Conservation (phyloP, 2,888 invertebrate species). For the Trichopoda pennipes region DNA sequence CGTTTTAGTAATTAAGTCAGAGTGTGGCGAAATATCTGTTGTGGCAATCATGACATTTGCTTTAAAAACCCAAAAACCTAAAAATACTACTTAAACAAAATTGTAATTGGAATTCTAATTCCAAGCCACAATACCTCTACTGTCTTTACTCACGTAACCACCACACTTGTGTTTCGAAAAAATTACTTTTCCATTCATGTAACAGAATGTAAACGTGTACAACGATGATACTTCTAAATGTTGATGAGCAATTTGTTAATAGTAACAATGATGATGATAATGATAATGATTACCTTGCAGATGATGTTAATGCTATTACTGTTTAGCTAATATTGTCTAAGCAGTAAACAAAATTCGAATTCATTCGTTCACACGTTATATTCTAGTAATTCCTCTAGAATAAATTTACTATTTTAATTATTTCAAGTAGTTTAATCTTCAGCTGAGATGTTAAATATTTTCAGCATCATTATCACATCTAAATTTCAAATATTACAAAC, state of each 20-base stretch:
- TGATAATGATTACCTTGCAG: not conserved
- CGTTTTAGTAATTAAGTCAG: no score
- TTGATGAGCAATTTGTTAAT: not conserved
- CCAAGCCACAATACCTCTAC: not conserved
- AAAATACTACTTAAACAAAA: not conserved
- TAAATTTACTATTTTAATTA: conserved; percentile 61
- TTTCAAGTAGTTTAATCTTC: conserved; percentile 54
- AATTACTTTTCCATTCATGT: not conserved
- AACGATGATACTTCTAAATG: not conserved
- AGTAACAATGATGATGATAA: not conserved
- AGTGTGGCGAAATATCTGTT: not conserved
- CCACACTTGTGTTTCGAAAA: not conserved
- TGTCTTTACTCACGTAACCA: not conserved
- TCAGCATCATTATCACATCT: conserved; percentile 16
- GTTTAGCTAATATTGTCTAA: conserved; percentile 21
- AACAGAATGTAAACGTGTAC: not conserved
- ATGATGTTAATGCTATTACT: conserved; percentile 9
- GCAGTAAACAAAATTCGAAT: conserved; percentile 14
- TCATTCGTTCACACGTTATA: not conserved
- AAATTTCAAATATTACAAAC: conserved; percentile 7
- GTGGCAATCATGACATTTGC: not conserved
- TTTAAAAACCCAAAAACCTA: not conserved
- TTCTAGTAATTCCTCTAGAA: conserved; percentile 18
- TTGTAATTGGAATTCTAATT: not conserved
- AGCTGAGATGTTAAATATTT: conserved; percentile 8